Evolutionary conservation across 1,140 invertebrate genomes (phyloP), one percentile per base, ranked within the genome.

Genomic region (Orussus abietinus): DNA sequence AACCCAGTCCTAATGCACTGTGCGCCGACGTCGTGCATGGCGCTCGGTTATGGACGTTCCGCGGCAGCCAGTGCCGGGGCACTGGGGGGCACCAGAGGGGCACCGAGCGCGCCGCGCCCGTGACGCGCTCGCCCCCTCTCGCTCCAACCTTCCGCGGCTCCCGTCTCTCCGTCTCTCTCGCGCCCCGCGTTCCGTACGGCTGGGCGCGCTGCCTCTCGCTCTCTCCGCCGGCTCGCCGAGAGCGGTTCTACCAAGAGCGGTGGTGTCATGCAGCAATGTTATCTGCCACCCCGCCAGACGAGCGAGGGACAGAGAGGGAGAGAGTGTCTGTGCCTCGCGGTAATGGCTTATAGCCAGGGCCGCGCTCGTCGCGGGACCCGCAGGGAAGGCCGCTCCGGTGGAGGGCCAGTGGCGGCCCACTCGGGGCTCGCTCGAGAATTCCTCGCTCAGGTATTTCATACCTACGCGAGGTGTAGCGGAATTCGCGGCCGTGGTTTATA

Each of bases 1-100:
- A 69, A 72, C 67, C 69, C 64, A 64, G 62, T 71, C 65, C 64
- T 71, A 69, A 69, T 71, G 64, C 65, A 71, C 63, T 69, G 47
- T 46, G 26, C 55, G 47, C 45, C 39, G 49, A n/a, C n/a, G 20
- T 22, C 31, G 35, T 22, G 17, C 10, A 25, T 35, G 42, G 41
- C 55, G 43, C 42, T 53, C 43, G 62, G 60, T 66, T 65, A 66
- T 65, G 65, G 63, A 64, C 63, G 58, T 54, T 62, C 51, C 53
- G 53, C 53, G 49, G 57, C 43, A 46, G 45, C 47, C 42, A 45
- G 28, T 41, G 40, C 30, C 38, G 21, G n/a, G 10, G 18, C 15
- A 15, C 17, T 17, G 17, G 35, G 40, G 45, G 15, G 32, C 13
- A 12, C n/a, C 22, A 29, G 26, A 41, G 22, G 40, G 31, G 36